Evolutionary conservation across 1,140 invertebrate genomes (phyloP).

Genomic region (Orchestia grillus): DNA sequence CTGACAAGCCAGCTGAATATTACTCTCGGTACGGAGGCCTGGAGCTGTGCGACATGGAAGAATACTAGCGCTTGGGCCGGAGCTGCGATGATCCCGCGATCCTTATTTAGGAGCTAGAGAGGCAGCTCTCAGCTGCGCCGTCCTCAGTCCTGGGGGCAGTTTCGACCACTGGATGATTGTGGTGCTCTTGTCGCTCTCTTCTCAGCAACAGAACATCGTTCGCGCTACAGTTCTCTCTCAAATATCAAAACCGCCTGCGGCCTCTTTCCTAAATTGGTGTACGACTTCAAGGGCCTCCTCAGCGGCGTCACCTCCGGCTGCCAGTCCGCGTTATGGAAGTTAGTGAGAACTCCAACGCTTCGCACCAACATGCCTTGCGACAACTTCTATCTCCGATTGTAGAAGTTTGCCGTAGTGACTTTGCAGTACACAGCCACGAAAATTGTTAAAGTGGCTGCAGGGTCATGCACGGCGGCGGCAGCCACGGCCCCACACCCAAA

Average conservation of each 20-base stretch:
- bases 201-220: neutral
- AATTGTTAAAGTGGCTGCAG: neutral
- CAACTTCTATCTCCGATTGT: neutral
- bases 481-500: neutral
- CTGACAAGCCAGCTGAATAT: neutral
- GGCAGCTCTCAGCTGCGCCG: neutral
- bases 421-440: neutral
- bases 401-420: neutral
- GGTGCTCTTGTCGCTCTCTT: neutral
- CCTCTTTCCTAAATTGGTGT: neutral
- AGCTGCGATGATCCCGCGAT: neutral
- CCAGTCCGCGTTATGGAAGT: neutral
- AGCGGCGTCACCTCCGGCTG: neutral
- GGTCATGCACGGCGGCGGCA: neutral
- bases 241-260: neutral
- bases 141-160: neutral
- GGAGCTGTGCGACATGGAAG: neutral
- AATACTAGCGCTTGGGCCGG: neutral
- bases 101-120: neutral
- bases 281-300: neutral
- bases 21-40: neutral
- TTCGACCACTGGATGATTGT: conserved; percentile 7
- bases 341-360: neutral
- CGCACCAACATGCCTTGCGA: neutral
- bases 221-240: neutral